Conservation (phyloP, 1,140 invertebrate genomes). For the Cotesia typhae region DNA sequence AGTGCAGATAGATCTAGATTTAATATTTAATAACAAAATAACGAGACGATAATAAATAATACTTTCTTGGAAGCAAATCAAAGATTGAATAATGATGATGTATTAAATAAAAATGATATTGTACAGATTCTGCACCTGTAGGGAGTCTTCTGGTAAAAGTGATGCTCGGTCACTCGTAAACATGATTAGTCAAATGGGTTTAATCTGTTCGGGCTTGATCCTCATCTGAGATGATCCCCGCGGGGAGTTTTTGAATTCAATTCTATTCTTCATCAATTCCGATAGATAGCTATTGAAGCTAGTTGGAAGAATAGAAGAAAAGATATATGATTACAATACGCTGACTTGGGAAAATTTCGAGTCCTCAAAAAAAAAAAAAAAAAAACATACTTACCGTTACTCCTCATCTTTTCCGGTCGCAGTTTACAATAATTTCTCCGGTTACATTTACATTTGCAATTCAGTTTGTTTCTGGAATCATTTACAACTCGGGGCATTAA, state of each 20-base stretch:
- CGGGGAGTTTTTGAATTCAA: conserved; percentile 35
- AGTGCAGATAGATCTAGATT: too few species aligned
- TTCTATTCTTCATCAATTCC: background rate
- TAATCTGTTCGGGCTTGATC: conserved; percentile 40
- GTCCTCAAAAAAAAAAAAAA: too few species aligned
- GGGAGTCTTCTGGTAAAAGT: too few species aligned
- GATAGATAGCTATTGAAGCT: conserved; percentile 36
- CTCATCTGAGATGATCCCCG: conserved; percentile 26
- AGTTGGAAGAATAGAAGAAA: too few species aligned
- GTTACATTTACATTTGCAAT: too few species aligned
- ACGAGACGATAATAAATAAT: conserved; percentile 12
- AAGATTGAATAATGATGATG: conserved; percentile 36
- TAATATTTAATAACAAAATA: background rate
- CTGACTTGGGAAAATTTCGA: too few species aligned
- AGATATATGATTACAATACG: too few species aligned
- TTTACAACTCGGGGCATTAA: too few species aligned
- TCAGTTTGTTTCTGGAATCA: too few species aligned
- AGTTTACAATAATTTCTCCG: too few species aligned
- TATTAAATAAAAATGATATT: conserved; percentile 23
- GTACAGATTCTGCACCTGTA: conserved; percentile 27
- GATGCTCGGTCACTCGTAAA: conserved; percentile 1
- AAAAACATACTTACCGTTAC: too few species aligned
- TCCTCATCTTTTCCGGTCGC: too few species aligned
- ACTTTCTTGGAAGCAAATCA: conserved; percentile 27
- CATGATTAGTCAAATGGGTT: conserved; percentile 45